Conservation (phyloP, 2,113 vertebrate genomes). For the Cairina moschata region DNA sequence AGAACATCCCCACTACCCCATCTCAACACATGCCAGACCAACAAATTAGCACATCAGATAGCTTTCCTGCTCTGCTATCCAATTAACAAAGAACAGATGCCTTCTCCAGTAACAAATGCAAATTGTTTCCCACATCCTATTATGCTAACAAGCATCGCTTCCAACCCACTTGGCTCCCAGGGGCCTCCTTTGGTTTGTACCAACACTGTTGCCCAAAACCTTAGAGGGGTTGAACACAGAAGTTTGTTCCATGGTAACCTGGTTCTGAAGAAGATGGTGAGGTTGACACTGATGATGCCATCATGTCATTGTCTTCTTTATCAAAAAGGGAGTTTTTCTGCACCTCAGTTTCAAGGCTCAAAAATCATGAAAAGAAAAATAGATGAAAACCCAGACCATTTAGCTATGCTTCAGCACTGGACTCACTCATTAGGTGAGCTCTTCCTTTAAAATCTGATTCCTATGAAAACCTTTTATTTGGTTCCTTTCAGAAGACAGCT, state of each 20-base stretch:
- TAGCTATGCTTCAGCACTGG: not conserved
- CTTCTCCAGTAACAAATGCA: slow-evolving; percentile 1
- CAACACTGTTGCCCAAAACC: not conserved
- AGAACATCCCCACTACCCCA: not conserved
- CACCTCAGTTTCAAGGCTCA: not conserved
- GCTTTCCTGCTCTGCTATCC: not conserved
- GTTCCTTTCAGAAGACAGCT: not conserved
- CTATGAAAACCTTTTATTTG: not conserved
- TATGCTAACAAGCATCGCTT: not conserved
- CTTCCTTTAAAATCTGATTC: not conserved
- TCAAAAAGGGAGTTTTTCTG: not conserved
- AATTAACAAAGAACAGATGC: slow-evolving; percentile 35
- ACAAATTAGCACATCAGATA: slow-evolving; percentile 5
- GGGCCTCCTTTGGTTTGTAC: not conserved
- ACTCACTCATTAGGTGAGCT: not conserved
- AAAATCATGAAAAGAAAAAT: not conserved
- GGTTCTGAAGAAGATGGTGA: not conserved
- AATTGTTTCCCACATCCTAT: slow-evolving; percentile 20
- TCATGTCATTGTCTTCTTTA: not conserved
- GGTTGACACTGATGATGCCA: not conserved
- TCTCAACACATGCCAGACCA: not conserved
- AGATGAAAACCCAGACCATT: not conserved
- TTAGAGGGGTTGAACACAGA: not conserved
- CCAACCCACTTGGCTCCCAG: not conserved
- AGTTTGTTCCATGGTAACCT: not conserved